Base-by-base conservation (phyloP, 1,140 invertebrate genomes). In the Brachionus rotundiformis region DNA sequence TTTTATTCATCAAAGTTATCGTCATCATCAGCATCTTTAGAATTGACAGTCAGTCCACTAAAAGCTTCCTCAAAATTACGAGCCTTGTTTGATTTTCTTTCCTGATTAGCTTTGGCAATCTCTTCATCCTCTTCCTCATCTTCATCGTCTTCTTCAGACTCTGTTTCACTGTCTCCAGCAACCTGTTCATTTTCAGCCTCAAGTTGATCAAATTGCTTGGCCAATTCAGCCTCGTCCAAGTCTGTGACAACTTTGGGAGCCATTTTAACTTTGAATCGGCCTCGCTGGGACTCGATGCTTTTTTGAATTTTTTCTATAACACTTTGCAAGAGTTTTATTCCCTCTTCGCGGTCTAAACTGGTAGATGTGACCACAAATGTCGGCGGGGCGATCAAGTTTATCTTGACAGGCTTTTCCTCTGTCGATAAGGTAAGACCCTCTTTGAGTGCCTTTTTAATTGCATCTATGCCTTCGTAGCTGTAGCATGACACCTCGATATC, bases 401-500 rank as follows among this genome's bases (percentile, higher is more conserved):
- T 99, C 89, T 91, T 83, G 83, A 84, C 85, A 84, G 76, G 76
- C 41, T 79, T 79, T 39, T 79, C 76, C 54, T 79, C 76, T 1
- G 47, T 59, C 3, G 95, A 96, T 44, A 95, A 90, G 68, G 93
- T 92, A n/a, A 99, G 91, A 2, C 98, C 98, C 86, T 94, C 91
- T 87, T 92, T 93, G 3, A 99, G 89, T 0, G 98, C 95, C 82
- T 92, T 90, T 88, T 98, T 98, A 0, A 99, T 96, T 44, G 98
- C 98, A 90, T 99, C 96, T 84, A 99, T 98, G 31, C 98, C 98
- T 88, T 99, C 96, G 86, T 98, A 98, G 3, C 94, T 95, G 86
- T 97, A 99, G 89, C 96, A 99, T 0, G 95, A 95, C 84, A 97
- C 96, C 89, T 99, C 96, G 85, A 99, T 94, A 86, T 99, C 90